phyloP scores from a whole-genome alignment of 2,888 invertebrate species.

The Acleris literana region DNA sequence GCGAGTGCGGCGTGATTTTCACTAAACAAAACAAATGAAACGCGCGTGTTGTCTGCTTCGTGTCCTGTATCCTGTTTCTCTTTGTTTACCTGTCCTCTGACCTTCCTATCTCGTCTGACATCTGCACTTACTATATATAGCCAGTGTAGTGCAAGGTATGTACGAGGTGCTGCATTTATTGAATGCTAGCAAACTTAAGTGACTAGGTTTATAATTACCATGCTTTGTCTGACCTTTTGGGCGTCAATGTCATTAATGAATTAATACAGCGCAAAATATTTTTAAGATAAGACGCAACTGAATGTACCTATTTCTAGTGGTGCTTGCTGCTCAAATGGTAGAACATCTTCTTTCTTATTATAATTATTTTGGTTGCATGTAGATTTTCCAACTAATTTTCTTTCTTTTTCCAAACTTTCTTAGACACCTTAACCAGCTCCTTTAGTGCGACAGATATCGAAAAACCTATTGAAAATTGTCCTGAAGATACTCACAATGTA shows the following conservation, averaged over 20 bases:
- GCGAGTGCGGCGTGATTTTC: slow-evolving; percentile 21
- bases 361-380: slow-evolving; percentile 50
- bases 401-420: slow-evolving; percentile 41
- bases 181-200: slow-evolving; percentile 4
- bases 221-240: neutral
- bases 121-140: slow-evolving; percentile 34
- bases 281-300: neutral
- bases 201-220: neutral
- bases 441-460: slow-evolving; percentile 48
- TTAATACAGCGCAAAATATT: neutral
- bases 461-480: slow-evolving; percentile 29
- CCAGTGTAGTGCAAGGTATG: slow-evolving; percentile 21
- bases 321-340: too few species aligned
- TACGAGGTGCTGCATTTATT: slow-evolving; percentile 4
- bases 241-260: neutral
- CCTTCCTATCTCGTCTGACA: slow-evolving; percentile 26
- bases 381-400: slow-evolving; percentile 39
- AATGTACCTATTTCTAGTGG: neutral
- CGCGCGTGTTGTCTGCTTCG: slow-evolving; percentile 8
- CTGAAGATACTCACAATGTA: slow-evolving; percentile 46
- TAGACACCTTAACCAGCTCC: slow-evolving; percentile 58
- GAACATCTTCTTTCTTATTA: neutral
- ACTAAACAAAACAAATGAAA: slow-evolving; percentile 12
- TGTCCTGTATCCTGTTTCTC: slow-evolving; percentile 5
- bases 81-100: slow-evolving; percentile 31